Evolutionary conservation across 92 coral and sea anemone species (phyloP).

Genomic region (Actinostola sp.): DNA sequence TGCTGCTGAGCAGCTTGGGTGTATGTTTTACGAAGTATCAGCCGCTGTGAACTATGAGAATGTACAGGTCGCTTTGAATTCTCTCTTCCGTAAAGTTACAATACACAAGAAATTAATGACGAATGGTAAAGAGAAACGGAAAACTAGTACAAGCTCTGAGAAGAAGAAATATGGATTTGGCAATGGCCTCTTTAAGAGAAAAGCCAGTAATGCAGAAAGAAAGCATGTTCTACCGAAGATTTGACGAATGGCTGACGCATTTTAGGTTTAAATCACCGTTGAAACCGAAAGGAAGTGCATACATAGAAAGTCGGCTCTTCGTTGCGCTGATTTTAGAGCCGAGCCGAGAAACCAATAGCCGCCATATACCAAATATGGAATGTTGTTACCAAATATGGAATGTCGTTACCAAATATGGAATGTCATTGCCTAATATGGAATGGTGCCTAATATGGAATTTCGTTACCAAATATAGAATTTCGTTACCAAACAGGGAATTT

Average conservation of each 20-base stretch:
- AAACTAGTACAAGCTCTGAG: conserved; percentile 55
- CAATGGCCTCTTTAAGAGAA: conserved; percentile 82
- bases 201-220: conserved; percentile 52
- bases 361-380: too few species aligned
- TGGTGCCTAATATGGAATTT: too few species aligned
- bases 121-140: conserved; percentile 74
- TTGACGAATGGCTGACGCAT: neutral
- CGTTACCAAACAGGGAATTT: too few species aligned
- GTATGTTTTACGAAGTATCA: conserved; percentile 96
- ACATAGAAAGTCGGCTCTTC: too few species aligned
- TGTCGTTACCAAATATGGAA: too few species aligned
- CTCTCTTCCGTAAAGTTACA: conserved; percentile 75
- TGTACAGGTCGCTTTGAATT: conserved; percentile 86
- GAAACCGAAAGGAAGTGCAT: too few species aligned
- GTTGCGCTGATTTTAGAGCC: too few species aligned
- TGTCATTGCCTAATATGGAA: too few species aligned
- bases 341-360: too few species aligned
- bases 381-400: too few species aligned
- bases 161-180: conserved; percentile 89
- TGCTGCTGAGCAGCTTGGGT: conserved; percentile 94
- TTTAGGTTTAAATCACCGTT: too few species aligned
- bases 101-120: conserved; percentile 68
- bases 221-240: conserved; percentile 27
- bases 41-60: conserved; percentile 94
- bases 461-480: too few species aligned